These are phyloP conservation scores for Lepilemur ruficaudatus DNA, from an alignment of 2,797 vertebrate species.

Conservation along the genomic window DNA sequence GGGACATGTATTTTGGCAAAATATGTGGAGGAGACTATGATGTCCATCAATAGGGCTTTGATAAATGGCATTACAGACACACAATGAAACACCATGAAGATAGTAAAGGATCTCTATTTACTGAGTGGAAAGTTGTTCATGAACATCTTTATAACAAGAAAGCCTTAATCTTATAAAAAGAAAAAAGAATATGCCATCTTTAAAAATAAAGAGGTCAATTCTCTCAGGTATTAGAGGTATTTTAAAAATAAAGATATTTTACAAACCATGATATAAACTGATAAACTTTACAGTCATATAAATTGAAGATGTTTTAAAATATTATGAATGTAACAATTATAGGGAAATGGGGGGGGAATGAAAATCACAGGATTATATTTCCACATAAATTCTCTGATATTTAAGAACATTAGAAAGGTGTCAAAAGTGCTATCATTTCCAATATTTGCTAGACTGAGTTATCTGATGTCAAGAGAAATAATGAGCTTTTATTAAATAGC, in stretches of 20 bases:
- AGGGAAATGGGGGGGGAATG: not conserved
- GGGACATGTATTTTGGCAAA: conserved; percentile 20
- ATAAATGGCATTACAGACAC: not conserved
- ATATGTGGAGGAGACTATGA: not conserved
- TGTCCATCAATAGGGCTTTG: not conserved
- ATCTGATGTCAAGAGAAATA: conserved; percentile 37
- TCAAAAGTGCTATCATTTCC: conserved; percentile 3
- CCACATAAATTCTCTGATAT: not conserved
- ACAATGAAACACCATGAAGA: not conserved
- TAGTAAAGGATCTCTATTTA: not conserved
- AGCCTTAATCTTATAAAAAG: not conserved
- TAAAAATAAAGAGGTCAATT: conserved; percentile 34
- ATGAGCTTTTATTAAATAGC: not conserved
- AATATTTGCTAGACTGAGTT: conserved; percentile 10
- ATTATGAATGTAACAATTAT: conserved; percentile 18
- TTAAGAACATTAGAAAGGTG: not conserved
- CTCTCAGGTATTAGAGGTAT: conserved; percentile 1
- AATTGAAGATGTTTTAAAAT: conserved; percentile 44
- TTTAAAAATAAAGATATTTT: conserved; percentile 39
- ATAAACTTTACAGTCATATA: conserved; percentile 7
- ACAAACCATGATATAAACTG: not conserved
- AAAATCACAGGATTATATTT: conserved; percentile 14
- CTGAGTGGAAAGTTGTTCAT: not conserved
- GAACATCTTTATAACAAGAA: not conserved
- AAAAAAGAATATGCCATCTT: conserved; percentile 38